Conservation (phyloP, 2,797 vertebrate species). For the Molothrus aeneus region DNA sequence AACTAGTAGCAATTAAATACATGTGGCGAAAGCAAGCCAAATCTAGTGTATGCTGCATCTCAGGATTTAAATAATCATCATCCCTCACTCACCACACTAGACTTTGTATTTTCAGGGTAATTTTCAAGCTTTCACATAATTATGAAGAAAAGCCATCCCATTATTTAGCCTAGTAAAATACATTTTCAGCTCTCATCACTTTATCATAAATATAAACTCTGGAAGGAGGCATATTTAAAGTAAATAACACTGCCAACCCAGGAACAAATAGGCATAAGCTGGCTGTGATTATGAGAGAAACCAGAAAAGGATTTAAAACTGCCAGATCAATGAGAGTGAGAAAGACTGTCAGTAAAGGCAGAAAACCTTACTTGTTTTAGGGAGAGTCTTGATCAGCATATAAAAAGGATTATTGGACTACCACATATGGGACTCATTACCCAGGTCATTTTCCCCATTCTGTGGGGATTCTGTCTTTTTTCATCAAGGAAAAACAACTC, state of each 20-base stretch:
- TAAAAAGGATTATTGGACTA: slow-evolving; percentile 6
- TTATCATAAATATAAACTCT: neutral
- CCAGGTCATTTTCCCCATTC: neutral
- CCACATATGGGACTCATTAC: slow-evolving; percentile 26
- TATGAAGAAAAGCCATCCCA: neutral
- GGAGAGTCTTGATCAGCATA: slow-evolving; percentile 24
- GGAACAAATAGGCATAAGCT: neutral
- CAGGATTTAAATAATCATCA: neutral
- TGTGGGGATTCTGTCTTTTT: neutral
- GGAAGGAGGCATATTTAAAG: neutral
- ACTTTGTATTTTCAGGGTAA: neutral
- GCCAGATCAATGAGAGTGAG: neutral
- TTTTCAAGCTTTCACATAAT: neutral
- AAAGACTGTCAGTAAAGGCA: neutral
- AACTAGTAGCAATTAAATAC: neutral
- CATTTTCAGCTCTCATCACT: neutral
- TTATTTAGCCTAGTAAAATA: neutral
- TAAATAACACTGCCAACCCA: neutral
- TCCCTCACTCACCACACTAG: neutral
- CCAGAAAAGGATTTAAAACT: neutral
- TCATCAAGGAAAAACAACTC: neutral
- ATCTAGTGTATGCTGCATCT: neutral
- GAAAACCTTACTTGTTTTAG: neutral
- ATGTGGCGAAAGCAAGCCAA: neutral
- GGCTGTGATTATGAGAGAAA: neutral